Evolutionary conservation across 2,797 vertebrate genomes (phyloP), one percentile per base, ranked within the genome.

Genomic region (Rhinophrynus dorsalis): DNA sequence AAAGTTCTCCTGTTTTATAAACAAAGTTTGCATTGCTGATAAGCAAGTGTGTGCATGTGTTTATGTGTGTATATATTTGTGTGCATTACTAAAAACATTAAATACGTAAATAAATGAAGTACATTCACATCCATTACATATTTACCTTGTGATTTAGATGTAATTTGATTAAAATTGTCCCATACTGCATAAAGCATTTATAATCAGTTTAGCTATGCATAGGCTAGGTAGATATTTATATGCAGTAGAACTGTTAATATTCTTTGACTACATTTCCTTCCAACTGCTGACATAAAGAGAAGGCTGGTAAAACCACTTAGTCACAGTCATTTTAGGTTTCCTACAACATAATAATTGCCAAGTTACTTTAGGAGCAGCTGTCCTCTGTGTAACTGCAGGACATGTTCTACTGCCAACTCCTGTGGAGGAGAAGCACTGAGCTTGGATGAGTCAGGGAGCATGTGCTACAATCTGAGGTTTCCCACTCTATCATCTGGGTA

Each of bases 231-330:
- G 56, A 68, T 68, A 68, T 68, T 68, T 68, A 59, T 51, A 60
- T 48, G 56, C 35, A 42, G 45, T 57, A 59, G 55, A 68, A 51
- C 42, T 68, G 44, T 60, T 68, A 60, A 60, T 60, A 45, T 60
- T 60, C 45, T 45, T 59, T 68, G 66, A 56, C 66, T n/a, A 11
- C 15, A 45, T 68, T 60, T 68, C 45, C 55, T 60, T 68, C 44
- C 35, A 68, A 68, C 45, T 68, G 56, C 55, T 68, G 66, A 68
- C 32, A 59, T 44, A 51, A 59, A 56, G 56, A 30, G 56, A 68
- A 68, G 67, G 45, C 56, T 60, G 45, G 45, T 52, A 68, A 68
- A 68, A 68, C 67, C 67, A 68, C 67, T 68, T 68, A 68, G 45
- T 68, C 67, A 60, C 67, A 68, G 24, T 68, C 32, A 52, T 51